phyloP scores from a whole-genome alignment of 2,113 vertebrate species.

The Phylloscopus trochilus region DNA sequence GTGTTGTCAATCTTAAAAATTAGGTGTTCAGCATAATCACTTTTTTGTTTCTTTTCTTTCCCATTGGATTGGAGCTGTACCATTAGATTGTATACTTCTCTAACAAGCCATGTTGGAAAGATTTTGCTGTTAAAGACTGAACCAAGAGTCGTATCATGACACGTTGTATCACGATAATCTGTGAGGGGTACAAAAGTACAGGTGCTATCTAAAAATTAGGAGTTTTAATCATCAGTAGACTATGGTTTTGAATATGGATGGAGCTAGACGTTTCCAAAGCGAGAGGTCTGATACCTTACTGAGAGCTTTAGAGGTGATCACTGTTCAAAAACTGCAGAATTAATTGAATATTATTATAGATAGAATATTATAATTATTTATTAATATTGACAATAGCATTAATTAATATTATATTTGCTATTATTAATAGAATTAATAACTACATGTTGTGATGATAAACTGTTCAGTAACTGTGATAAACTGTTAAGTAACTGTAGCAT shows the following conservation, averaged over 20 bases:
- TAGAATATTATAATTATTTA: too few relatives aligned
- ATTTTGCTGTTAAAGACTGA: not conserved
- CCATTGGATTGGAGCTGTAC: not conserved
- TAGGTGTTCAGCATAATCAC: not conserved
- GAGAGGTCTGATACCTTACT: not conserved
- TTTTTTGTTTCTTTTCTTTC: not conserved
- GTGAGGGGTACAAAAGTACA: not conserved
- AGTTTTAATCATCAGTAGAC: not conserved
- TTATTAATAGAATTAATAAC: not conserved
- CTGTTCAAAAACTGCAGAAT: not conserved
- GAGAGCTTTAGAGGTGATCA: not conserved
- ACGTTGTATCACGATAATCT: fast-evolving
- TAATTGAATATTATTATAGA: too few relatives aligned
- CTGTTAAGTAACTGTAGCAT: not conserved
- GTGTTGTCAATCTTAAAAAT: not conserved
- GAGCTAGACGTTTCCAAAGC: not conserved
- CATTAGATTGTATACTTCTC: not conserved
- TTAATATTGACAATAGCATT: too few relatives aligned
- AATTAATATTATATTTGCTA: too few relatives aligned
- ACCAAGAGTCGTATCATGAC: not conserved
- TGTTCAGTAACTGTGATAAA: not conserved
- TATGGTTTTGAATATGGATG: not conserved
- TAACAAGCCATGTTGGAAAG: not conserved
- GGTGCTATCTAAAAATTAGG: not conserved
- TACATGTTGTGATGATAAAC: not conserved